These are phyloP conservation scores for Empidonax traillii DNA, from an alignment of 2,113 vertebrate genomes.

Conservation along the genomic window DNA sequence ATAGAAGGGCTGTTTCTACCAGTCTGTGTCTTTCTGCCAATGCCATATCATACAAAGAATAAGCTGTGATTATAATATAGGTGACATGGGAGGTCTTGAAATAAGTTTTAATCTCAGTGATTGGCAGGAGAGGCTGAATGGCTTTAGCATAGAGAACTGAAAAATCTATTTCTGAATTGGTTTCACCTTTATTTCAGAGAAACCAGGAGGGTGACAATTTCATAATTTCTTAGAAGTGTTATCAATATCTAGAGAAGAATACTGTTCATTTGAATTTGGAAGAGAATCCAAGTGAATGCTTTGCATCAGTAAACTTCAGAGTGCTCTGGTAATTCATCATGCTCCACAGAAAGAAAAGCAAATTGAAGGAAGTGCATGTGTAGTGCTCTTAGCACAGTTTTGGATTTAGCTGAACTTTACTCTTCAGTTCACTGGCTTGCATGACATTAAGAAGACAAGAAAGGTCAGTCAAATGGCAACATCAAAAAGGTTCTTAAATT, in stretches of 20 bases:
- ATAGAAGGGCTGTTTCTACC: background rate
- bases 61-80: background rate
- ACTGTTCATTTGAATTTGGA: conserved; percentile 18
- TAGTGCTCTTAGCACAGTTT: background rate
- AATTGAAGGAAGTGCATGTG: background rate
- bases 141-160: background rate
- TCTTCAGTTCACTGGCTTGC: conserved; percentile 50
- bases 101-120: background rate
- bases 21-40: background rate
- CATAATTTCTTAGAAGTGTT: background rate
- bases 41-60: background rate
- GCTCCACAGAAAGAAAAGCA: background rate
- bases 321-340: background rate
- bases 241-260: background rate
- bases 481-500: conserved; percentile 40
- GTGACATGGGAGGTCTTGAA: background rate
- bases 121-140: background rate
- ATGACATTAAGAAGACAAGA: conserved; percentile 59
- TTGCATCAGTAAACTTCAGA: conserved; percentile 34
- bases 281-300: background rate
- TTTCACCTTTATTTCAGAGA: background rate
- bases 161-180: background rate
- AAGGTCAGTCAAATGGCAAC: conserved; percentile 61
- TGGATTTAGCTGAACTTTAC: conserved; percentile 62
- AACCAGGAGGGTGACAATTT: background rate